Evolutionary conservation across 2,888 invertebrate species (phyloP).

Genomic region (Sylvicola cinctus): DNA sequence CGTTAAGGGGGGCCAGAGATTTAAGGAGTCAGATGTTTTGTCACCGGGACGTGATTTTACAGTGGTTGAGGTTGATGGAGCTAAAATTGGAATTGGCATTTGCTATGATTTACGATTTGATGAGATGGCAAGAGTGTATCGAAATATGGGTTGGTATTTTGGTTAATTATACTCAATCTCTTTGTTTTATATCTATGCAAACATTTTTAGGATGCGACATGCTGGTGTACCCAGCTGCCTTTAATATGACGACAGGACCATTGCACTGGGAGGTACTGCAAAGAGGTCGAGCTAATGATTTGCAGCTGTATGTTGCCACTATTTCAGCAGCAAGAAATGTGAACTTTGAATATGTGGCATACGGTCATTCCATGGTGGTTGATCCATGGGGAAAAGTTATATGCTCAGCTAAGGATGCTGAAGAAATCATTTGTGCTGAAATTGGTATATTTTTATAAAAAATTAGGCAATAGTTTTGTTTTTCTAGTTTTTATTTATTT

Average conservation of each 20-base stretch:
- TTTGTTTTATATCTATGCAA: background rate
- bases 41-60: constrained; percentile 55
- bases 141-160: constrained; percentile 30
- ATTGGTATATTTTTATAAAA: constrained; percentile 34
- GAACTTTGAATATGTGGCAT: constrained; percentile 63
- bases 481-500: constrained; percentile 12
- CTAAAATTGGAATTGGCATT: constrained; percentile 77
- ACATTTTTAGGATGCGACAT: constrained; percentile 47
- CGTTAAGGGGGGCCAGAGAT: constrained; percentile 70
- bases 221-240: constrained; percentile 82
- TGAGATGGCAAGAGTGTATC: constrained; percentile 61
- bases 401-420: constrained; percentile 42
- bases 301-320: constrained; percentile 71
- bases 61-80: constrained; percentile 45
- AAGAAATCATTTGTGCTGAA: constrained; percentile 50
- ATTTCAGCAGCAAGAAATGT: constrained; percentile 64
- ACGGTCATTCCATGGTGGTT: constrained; percentile 69
- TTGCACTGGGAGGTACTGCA: constrained; percentile 79
- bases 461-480: background rate
- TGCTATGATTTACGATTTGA: constrained; percentile 89
- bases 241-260: constrained; percentile 87
- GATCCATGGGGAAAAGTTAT: constrained; percentile 61
- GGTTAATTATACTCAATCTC: background rate
- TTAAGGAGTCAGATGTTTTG: constrained; percentile 73
- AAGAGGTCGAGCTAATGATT: constrained; percentile 64